Percentiles rank a stretch among this genome's conserved stretches.
phyloP scores from a whole-genome alignment of 2,113 vertebrate genomes.

The Panurus biarmicus region DNA sequence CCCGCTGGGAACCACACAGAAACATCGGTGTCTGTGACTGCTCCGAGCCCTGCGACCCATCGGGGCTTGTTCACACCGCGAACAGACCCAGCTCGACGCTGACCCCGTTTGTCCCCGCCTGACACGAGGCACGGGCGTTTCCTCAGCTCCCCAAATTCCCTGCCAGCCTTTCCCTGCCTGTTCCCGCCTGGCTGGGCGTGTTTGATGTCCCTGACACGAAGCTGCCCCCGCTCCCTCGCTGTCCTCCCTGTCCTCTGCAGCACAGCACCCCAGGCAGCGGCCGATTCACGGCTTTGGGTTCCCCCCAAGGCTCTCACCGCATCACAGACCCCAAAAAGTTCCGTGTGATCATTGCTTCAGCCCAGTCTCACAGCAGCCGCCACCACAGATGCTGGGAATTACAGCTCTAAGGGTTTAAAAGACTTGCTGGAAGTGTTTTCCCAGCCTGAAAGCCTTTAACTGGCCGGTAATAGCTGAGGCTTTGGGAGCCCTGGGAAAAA shows the following conservation, averaged over 20 bases:
- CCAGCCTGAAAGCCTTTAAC: background rate
- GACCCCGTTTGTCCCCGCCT: background rate
- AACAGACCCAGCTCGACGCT: no score
- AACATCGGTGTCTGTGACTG: fast-evolving
- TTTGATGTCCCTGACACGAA: no score
- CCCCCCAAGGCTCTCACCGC: background rate
- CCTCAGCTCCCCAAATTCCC: no score
- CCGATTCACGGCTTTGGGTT: no score
- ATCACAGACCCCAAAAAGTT: background rate
- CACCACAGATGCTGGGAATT: background rate
- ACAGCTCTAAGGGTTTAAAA: background rate
- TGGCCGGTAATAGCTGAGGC: background rate
- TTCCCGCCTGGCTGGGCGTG: no score
- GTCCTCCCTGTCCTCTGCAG: no score
- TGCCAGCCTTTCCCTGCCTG: no score
- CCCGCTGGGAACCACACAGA: background rate
- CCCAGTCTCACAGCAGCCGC: background rate
- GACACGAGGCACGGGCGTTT: no score
- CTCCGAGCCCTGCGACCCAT: fast-evolving
- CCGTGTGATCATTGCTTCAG: background rate
- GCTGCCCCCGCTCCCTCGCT: no score
- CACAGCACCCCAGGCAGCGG: no score
- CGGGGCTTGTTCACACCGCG: background rate
- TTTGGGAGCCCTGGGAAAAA: background rate
- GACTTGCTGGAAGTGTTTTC: background rate